These are phyloP conservation scores for Heterodera carotae DNA, from an alignment of 1,140 invertebrate genomes.

Conservation along the genomic window DNA sequence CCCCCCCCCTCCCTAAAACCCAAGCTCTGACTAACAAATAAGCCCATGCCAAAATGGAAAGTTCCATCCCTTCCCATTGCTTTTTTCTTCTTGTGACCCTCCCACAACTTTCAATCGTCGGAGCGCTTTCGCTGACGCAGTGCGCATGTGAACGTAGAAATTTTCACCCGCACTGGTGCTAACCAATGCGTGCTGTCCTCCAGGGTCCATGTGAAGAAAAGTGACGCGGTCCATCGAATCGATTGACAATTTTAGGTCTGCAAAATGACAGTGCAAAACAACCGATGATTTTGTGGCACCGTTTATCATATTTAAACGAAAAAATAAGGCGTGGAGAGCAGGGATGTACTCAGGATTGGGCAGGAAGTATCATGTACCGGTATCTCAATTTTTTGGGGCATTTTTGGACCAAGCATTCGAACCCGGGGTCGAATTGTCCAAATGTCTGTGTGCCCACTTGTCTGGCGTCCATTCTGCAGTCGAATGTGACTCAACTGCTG, in stretches of 20 bases:
- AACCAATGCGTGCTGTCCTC: conserved; percentile 39
- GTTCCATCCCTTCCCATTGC: too few relatives aligned
- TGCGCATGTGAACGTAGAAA: conserved; percentile 45
- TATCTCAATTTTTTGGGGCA: too few relatives aligned
- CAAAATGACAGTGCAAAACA: not conserved
- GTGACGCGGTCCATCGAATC: conserved; percentile 35
- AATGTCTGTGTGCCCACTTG: conserved; percentile 24
- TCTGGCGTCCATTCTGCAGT: conserved; percentile 34
- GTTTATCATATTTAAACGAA: too few relatives aligned
- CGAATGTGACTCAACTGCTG: conserved; percentile 44
- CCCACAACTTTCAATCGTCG: conserved; percentile 43
- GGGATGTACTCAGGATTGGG: too few relatives aligned
- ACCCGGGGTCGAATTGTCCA: not conserved
- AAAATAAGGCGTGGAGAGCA: too few relatives aligned
- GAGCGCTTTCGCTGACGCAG: conserved; percentile 27
- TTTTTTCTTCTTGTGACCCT: too few relatives aligned
- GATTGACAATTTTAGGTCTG: conserved; percentile 39
- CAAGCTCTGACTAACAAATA: too few relatives aligned
- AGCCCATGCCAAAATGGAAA: too few relatives aligned
- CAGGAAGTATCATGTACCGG: too few relatives aligned
- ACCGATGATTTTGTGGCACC: not conserved
- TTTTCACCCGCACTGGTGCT: conserved; percentile 47
- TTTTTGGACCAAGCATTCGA: too few relatives aligned
- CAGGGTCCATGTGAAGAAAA: conserved; percentile 39
- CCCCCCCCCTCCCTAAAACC: too few relatives aligned